These are phyloP conservation scores for Chloroclysta siterata DNA, from an alignment of 2,888 invertebrate genomes.

Conservation along the genomic window DNA sequence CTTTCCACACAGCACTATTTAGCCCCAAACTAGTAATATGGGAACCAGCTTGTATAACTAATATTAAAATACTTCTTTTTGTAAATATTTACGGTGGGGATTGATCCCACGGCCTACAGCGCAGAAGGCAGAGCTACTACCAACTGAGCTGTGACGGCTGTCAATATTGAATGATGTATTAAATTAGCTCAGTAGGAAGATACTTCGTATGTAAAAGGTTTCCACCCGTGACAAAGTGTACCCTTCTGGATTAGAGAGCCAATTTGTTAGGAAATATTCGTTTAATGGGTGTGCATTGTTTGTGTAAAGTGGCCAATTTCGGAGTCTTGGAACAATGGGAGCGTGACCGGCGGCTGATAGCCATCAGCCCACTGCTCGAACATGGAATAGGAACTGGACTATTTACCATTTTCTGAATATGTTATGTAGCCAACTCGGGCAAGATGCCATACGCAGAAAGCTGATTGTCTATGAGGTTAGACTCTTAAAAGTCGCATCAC, in stretches of 20 bases:
- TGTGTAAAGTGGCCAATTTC: slow-evolving; percentile 65
- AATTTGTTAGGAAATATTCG: slow-evolving; percentile 50
- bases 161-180: too few species aligned
- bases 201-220: background rate
- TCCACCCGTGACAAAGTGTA: slow-evolving; percentile 10
- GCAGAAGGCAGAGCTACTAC: too few species aligned
- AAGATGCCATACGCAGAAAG: slow-evolving; percentile 4
- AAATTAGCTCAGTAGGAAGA: too few species aligned
- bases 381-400: slow-evolving; percentile 55
- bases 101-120: too few species aligned
- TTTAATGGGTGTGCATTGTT: slow-evolving; percentile 55
- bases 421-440: slow-evolving; percentile 42
- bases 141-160: too few species aligned
- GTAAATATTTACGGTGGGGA: too few species aligned
- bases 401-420: slow-evolving; percentile 62
- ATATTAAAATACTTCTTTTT: too few species aligned
- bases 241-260: slow-evolving; percentile 39
- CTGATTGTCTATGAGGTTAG: too few species aligned
- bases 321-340: slow-evolving; percentile 70
- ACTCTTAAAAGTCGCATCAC: too few species aligned
- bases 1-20: too few species aligned
- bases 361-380: slow-evolving; percentile 60
- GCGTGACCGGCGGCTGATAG: slow-evolving; percentile 73
- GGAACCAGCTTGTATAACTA: too few species aligned
- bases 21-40: too few species aligned